Evolutionary conservation across 2,113 vertebrate genomes (phyloP), one percentile per base, ranked within the genome.

Genomic region (Ptilorrhoa leucosticta): DNA sequence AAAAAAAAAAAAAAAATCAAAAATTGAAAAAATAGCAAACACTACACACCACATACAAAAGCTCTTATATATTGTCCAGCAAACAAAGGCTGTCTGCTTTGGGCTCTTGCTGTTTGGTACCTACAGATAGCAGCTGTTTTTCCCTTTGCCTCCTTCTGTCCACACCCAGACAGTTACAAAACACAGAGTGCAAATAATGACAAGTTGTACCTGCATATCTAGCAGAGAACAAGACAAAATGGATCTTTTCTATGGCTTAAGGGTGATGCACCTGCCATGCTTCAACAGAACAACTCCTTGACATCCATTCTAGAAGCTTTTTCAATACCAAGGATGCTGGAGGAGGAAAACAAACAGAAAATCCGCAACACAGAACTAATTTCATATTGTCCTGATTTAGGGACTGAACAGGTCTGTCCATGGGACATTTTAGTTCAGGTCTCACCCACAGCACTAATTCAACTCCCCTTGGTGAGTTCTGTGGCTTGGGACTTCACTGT

Each of bases 1-100:
- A 28, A 51, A 81, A 69, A 24, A 28, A 51, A 81, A 69, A 24
- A 30, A 30, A 31, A 58, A 54, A 47, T 4, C 6, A 60, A 50
- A 57, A 30, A 37, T 2, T 50, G 19, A 33, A 30, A 81, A 66
- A 48, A 39, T 31, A 72, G 17, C 3, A 51, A 70, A 61, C 28
- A 50, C 7, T 30, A 24, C 10, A 15, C 13, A 64, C 24, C 10
- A 51, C 27, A 33, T 56, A 68, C 27, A 71, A 72, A 77, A 80
- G 37, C 6, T 80, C 18, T 87, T 87, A 19, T 3, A 19, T 3
- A 4, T 88, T 93, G 92, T 83, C 53, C 69, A 56, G 68, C 14
- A 91, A 96, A 87, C 56, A 94, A 96, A 93, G 61, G 22, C 75
- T 95, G 82, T 54, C 87, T 97, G 72, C 94, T 97, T 97, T 94